These are phyloP conservation scores for Oasisia sp. DNA, from an alignment of 2,888 invertebrate genomes.

Conservation along the genomic window DNA sequence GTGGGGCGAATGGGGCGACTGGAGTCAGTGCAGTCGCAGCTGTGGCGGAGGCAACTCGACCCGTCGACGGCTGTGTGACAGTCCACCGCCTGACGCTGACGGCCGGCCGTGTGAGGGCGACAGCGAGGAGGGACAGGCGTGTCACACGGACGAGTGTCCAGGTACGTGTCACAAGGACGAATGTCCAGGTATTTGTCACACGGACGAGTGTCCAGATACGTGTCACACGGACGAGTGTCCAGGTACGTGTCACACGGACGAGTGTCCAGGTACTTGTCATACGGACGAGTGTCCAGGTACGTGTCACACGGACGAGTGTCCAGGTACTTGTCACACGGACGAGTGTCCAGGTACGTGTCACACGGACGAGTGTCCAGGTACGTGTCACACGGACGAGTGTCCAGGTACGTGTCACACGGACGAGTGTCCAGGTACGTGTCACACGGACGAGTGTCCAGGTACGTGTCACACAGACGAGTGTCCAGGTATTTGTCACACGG, in stretches of 20 bases:
- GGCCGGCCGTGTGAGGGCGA: not conserved
- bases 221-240: not conserved
- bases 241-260: not conserved
- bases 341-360: not conserved
- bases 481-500: not conserved
- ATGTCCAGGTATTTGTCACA: not conserved
- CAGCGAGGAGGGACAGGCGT: not conserved
- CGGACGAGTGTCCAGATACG: not conserved
- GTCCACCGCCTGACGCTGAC: conserved; percentile 1
- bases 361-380: not conserved
- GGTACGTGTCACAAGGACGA: not conserved
- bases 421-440: not conserved
- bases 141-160: not conserved
- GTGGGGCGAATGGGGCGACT: not conserved
- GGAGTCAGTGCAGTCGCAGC: not conserved
- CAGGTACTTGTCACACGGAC: not conserved
- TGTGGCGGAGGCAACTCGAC: not conserved
- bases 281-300: no score
- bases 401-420: not conserved
- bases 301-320: not conserved
- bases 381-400: not conserved
- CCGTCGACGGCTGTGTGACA: not conserved
- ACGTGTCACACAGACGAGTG: not conserved
- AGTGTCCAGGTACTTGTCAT: no score
- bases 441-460: not conserved